Conservation (phyloP, 1,140 invertebrate genomes). For the Cydia splendana region DNA sequence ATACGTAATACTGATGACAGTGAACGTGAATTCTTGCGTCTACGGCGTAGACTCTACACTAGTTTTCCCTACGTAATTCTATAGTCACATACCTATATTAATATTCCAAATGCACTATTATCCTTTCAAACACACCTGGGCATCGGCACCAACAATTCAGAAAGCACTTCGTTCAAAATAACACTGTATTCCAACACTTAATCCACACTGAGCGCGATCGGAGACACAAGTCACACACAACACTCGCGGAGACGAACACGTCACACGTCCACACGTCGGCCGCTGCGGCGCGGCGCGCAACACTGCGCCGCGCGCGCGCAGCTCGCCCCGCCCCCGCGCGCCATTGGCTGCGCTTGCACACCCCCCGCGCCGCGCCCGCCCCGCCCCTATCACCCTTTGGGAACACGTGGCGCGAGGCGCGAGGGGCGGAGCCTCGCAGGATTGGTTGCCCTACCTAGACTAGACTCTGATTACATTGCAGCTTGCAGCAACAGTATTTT, state of each 20-base stretch:
- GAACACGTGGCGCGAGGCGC: neutral
- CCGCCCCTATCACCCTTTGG: neutral
- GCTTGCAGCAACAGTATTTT: too few species aligned
- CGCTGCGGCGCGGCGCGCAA: constrained; percentile 46
- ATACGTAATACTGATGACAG: too few species aligned
- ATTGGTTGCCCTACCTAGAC: too few species aligned
- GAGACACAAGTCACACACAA: constrained; percentile 16
- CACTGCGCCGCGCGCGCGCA: constrained; percentile 14
- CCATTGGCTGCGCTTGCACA: neutral
- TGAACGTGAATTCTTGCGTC: too few species aligned
- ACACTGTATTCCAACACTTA: constrained; percentile 18
- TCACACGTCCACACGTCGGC: constrained; percentile 33
- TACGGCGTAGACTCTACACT: too few species aligned
- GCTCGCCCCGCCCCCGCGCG: neutral
- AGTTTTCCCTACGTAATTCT: too few species aligned
- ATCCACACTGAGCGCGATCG: constrained; percentile 25
- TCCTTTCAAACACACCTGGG: neutral
- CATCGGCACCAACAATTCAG: neutral
- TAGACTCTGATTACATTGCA: too few species aligned
- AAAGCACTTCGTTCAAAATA: neutral
- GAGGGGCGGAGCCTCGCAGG: too few species aligned
- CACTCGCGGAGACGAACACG: constrained; percentile 34
- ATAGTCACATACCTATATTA: neutral
- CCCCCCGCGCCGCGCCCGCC: neutral
- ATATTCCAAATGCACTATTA: constrained; percentile 5